phyloP scores from a whole-genome alignment of 2,113 vertebrate species.

The Petroica traversi region DNA sequence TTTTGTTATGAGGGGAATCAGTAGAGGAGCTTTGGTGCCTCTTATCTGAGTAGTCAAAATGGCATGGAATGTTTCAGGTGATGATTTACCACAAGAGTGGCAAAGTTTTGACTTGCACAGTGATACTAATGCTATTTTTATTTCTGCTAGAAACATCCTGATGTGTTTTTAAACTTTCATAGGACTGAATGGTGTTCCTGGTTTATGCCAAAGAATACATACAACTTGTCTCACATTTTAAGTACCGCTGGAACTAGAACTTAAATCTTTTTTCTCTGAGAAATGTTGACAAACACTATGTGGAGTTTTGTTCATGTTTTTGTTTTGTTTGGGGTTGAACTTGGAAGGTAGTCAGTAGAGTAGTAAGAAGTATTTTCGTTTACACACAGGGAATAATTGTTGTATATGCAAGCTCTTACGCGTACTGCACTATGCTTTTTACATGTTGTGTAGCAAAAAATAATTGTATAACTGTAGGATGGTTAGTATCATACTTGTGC shows the following conservation, averaged over 20 bases:
- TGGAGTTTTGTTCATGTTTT: neutral
- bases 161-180: neutral
- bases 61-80: neutral
- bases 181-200: neutral
- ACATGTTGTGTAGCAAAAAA: no score
- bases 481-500: neutral
- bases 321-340: neutral
- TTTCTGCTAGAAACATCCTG: neutral
- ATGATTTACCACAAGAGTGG: neutral
- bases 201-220: neutral
- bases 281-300: neutral
- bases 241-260: neutral
- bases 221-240: neutral
- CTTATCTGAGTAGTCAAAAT: neutral
- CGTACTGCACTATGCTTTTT: neutral
- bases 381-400: neutral
- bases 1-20: neutral
- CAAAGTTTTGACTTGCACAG: neutral
- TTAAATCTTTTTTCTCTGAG: neutral
- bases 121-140: neutral
- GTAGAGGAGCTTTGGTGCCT: neutral
- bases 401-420: accelerated
- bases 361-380: neutral
- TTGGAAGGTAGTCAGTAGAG: neutral
- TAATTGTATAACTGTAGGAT: neutral